Percentiles rank a stretch among this genome's conserved stretches.
Evolutionary conservation across 2,888 invertebrate genomes (phyloP).

Genomic region (Drosophila testacea): DNA sequence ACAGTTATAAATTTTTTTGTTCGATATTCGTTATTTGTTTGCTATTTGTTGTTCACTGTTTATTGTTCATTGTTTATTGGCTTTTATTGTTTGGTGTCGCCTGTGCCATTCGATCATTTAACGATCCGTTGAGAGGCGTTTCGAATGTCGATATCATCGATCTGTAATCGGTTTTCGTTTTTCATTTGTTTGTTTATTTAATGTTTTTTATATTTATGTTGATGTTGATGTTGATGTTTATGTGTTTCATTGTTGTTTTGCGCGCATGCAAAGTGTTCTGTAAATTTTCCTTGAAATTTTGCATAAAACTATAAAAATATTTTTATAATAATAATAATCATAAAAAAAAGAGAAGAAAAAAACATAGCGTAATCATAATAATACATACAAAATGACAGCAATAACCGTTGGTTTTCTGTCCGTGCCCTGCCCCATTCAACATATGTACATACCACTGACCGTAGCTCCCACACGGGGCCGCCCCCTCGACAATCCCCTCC

Average conservation of each 20-base stretch:
- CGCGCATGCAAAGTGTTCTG: constrained; percentile 45
- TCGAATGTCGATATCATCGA: constrained; percentile 11
- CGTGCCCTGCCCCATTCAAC: constrained; percentile 36
- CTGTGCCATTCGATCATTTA: background rate
- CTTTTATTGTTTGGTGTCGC: constrained; percentile 2
- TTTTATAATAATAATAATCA: constrained; percentile 16
- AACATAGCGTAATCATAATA: constrained; percentile 10
- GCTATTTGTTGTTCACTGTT: background rate
- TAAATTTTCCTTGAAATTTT: constrained; percentile 67
- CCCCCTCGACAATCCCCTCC: background rate
- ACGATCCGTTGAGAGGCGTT: constrained; percentile 5
- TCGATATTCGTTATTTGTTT: constrained; percentile 8
- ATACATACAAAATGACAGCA: constrained; percentile 10
- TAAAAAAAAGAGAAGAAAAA: constrained; percentile 12
- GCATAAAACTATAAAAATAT: constrained; percentile 58
- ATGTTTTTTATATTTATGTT: constrained; percentile 6
- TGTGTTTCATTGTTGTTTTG: constrained; percentile 28
- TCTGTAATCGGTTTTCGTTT: constrained; percentile 3
- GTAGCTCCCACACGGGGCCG: background rate
- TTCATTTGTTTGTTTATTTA: constrained; percentile 19
- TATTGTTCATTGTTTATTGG: constrained; percentile 12
- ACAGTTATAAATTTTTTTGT: constrained; percentile 13
- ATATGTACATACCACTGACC: constrained; percentile 8
- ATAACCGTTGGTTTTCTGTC: constrained; percentile 52
- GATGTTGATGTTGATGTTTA: constrained; percentile 10